These are phyloP conservation scores for Noturus placidus DNA, from an alignment of 2,113 vertebrate genomes.

Conservation along the genomic window DNA sequence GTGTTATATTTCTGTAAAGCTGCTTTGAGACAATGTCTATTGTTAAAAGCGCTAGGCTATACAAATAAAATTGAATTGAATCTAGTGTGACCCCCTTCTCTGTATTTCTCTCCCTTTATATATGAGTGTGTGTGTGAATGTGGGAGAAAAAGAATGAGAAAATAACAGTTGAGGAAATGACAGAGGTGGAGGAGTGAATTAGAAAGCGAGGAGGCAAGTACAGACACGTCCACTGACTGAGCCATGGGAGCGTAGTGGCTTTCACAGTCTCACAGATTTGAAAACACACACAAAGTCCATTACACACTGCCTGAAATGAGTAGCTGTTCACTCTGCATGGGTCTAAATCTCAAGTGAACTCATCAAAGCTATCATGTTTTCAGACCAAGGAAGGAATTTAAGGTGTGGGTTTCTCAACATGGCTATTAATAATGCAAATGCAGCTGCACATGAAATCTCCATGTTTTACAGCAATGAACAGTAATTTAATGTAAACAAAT, in stretches of 20 bases:
- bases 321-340: background rate
- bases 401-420: background rate
- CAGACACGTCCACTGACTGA: conserved; percentile 19
- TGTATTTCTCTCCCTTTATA: background rate
- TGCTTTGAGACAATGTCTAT: no score
- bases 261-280: conserved; percentile 17
- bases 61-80: no score
- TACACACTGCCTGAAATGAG: background rate
- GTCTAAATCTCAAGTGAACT: background rate
- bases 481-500: background rate
- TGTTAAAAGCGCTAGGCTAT: no score
- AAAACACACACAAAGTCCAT: conserved; percentile 14
- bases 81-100: background rate
- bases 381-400: background rate
- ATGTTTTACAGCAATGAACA: background rate
- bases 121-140: background rate
- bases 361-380: conserved; percentile 12
- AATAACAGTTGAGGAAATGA: background rate
- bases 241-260: background rate
- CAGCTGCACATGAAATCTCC: background rate
- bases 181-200: conserved; percentile 8
- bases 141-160: background rate
- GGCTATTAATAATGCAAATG: background rate
- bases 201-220: conserved; percentile 18
- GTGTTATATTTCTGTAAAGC: no score